Evolutionary conservation across 2,888 invertebrate genomes (phyloP), one percentile per base, ranked within the genome.

Genomic region (Aphidoletes aphidimyza): DNA sequence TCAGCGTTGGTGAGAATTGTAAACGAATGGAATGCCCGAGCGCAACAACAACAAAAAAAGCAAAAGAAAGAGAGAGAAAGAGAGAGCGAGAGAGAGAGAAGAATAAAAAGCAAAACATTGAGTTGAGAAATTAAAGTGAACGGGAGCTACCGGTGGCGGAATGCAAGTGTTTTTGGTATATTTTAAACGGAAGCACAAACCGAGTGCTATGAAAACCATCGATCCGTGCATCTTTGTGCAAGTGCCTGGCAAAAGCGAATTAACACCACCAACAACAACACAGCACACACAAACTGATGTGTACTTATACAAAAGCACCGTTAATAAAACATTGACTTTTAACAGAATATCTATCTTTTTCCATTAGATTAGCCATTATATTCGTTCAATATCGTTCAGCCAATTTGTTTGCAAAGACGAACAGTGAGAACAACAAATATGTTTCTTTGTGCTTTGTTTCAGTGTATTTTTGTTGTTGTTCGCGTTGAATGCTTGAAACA

Each of bases 331-430:
- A 78, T 78, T 78, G 78, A 78, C 78, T 78, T 78, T 78, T 78
- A 30, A 78, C 78, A 78, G 78, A 78, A n/a, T 54, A 78, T 78
- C 78, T 78, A 78, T 78, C 78, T 78, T 78, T 78, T 78, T 78
- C 78, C 30, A 78, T 78, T 54, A 54, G 54, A 54, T 54, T 54
- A 54, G 54, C 54, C 54, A 54, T 54, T 54, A 54, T 54, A 54
- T 54, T 54, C 54, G 54, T 54, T 54, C 54, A 54, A 54, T 54
- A 54, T 54, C 54, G 22, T 54, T 54, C 22, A 54, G 54, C 54
- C 54, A 54, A 54, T 54, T 54, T 54, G 54, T 54, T 47, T 54
- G n/a, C 22, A n/a, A 54, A 9, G 2, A 22, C n/a, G 54, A 1
- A 9, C 54, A 54, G 17, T 5, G 17, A 19, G 17, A 19, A 8